Base-by-base conservation (phyloP, 1,140 invertebrate genomes). In the Meloidogyne hapla region DNA sequence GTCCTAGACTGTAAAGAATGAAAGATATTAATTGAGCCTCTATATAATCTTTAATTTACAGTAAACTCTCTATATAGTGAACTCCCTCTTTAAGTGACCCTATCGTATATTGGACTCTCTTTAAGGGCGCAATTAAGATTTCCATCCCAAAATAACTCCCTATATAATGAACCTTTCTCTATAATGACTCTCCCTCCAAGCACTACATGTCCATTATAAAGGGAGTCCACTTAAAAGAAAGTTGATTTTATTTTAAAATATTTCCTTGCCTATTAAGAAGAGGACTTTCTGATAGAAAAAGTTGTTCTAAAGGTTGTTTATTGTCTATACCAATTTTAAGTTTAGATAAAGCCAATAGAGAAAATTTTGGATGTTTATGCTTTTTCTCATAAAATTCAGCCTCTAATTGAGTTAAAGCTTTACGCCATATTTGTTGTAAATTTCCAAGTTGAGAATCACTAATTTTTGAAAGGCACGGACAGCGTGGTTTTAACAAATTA, bases 401-500 rank as follows among this genome's bases (percentile, higher is more conserved):
- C n/a, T 56, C 48, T 9, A 56, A 56, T 56, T 56, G 48, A 8
- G 18, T 56, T 13, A 56, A 56, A n/a, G 48, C 48, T 56, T 56
- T 56, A n/a, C 48, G 48, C 48, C 48, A 56, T n/a, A 21, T 56
- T 56, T 56, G 48, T 56, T 56, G 48, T 56, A 56, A 56, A 21
- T 56, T 56, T n/a, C 18, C 48, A 56, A 56, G 48, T 56, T 56
- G 48, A n/a, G 48, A 56, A 56, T 56, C n/a, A 6, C 18, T 56
- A 56, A 56, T 56, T 21, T 8, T 56, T 56, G 48, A 56, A 6
- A 80, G 84, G 42, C 84, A 85, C n/a, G 48, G 78, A 28, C 81
- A 81, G 26, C 72, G 77, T 10, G 67, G 82, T 25, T 80, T 85
- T 25, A 85, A 67, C 26, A 87, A 45, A 74, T 86, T 86, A 21